Percentiles rank a stretch among this genome's conserved stretches.
These are phyloP conservation scores for Scaptomyza pallida DNA, from an alignment of 1,140 invertebrate species.

Conservation along the genomic window DNA sequence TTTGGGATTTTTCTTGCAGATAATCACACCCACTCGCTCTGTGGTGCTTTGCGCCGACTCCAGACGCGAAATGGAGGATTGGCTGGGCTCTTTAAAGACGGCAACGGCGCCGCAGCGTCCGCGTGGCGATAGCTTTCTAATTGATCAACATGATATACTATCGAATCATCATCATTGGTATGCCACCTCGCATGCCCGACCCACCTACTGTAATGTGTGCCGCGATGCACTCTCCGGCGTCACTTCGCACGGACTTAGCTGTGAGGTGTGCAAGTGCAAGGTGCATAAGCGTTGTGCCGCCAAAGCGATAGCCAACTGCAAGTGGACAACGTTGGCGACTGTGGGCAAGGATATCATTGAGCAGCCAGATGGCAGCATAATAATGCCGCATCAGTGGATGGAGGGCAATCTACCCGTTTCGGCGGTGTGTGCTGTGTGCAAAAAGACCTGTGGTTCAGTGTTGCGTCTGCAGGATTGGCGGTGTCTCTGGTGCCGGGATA, in stretches of 20 bases:
- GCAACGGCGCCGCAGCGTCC: constrained; percentile 88
- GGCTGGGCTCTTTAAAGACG: constrained; percentile 91
- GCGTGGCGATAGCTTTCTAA: constrained; percentile 85
- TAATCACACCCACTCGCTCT: constrained; percentile 93
- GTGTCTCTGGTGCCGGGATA: constrained; percentile 97
- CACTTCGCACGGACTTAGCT: constrained; percentile 96
- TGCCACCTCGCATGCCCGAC: constrained; percentile 95
- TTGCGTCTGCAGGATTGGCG: constrained; percentile 96
- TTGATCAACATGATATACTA: constrained; percentile 88
- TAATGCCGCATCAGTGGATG: constrained; percentile 99
- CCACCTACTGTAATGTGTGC: constrained; percentile 98
- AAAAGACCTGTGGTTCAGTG: constrained; percentile 98
- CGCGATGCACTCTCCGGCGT: constrained; percentile 95
- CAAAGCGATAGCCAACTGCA: constrained; percentile 96
- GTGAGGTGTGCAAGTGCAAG: constrained; percentile 98
- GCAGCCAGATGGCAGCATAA: constrained; percentile 94
- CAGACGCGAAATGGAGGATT: constrained; percentile 94
- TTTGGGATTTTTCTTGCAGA: constrained; percentile 86
- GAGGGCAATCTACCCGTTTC: constrained; percentile 98
- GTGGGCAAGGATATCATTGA: constrained; percentile 97
- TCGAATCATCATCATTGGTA: constrained; percentile 96
- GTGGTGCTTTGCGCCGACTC: constrained; percentile 93
- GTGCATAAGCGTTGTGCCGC: constrained; percentile 96
- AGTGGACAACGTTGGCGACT: constrained; percentile 97
- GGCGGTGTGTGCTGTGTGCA: constrained; percentile 96